Base-by-base conservation (phyloP, 2,888 invertebrate species). In the Petrolisthes cinctipes region DNA sequence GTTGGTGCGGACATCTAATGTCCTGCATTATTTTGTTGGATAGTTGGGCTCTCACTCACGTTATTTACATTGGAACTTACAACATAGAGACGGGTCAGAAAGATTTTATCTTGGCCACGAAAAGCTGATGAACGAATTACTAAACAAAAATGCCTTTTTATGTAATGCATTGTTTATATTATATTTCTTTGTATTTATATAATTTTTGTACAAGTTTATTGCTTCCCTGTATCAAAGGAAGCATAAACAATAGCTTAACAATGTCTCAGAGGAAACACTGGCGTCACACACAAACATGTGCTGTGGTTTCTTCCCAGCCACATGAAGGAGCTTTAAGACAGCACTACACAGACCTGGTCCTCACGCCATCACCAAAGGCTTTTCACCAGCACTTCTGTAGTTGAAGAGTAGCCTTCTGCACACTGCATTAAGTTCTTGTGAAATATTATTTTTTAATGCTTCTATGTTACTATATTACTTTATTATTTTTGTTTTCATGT, bases 1-100 rank as follows among this genome's bases (percentile, higher is more conserved):
- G 17, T 61, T 82, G 82, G 78, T 51, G 17, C 76, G 86, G 83
- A 83, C 86, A 83, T 86, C 86, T 86, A 78, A 86, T 86, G 86
- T 79, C 79, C 56, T 71, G 53, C 51, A 80, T 14, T 61, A 17
- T 61, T 61, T 61, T 4, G 68, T 14, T 23, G 37, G 57, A n/a
- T 68, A 78, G 76, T 66, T 82, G 78, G 78, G 68, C 82, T 86
- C 57, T 75, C 23, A 82, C 68, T 17, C 61, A 14, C 61, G 17
- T 61, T 2, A 61, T 61, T 61, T 61, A 61, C 61, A 61, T 61
- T 61, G 61, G 1, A 61, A 14, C 11, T 61, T 17, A 61, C 17
- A 14, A 17, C 17, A 17, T 17, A 61, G 61, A 17, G 51, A 83
- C 57, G 57, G 76, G 75, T 84, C 20, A 84, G 37, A 84, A 75